These are phyloP conservation scores for Leptinotarsa lineolata DNA, from an alignment of 1,140 invertebrate genomes.

Conservation along the genomic window DNA sequence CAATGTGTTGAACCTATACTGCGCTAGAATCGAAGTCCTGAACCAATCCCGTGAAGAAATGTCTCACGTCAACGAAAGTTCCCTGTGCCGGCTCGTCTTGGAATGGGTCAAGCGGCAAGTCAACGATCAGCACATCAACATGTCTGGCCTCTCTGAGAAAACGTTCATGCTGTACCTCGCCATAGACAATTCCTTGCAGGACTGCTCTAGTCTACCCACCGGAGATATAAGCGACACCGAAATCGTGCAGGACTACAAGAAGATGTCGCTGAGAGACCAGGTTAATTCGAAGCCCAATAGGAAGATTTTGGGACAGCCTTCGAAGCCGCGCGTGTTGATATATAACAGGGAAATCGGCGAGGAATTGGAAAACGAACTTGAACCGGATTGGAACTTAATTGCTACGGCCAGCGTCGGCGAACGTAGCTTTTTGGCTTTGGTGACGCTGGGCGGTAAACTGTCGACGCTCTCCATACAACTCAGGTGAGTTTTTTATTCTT, in stretches of 20 bases:
- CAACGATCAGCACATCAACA: constrained; percentile 56
- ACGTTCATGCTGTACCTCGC: constrained; percentile 80
- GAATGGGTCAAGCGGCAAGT: constrained; percentile 69
- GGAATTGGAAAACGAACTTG: constrained; percentile 60
- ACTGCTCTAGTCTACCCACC: constrained; percentile 74
- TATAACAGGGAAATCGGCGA: constrained; percentile 65
- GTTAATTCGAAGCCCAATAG: constrained; percentile 42
- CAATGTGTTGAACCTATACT: constrained; percentile 65
- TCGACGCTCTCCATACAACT: constrained; percentile 68
- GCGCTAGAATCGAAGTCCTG: constrained; percentile 69
- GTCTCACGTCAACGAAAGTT: constrained; percentile 61
- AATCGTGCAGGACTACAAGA: constrained; percentile 82
- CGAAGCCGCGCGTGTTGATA: constrained; percentile 67
- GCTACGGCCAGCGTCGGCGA: constrained; percentile 65
- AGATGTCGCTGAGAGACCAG: constrained; percentile 62
- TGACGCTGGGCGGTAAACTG: constrained; percentile 66
- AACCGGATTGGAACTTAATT: constrained; percentile 71
- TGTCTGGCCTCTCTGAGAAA: constrained; percentile 63
- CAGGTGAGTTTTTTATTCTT: constrained; percentile 48
- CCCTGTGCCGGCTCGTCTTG: constrained; percentile 69
- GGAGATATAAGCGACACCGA: constrained; percentile 72
- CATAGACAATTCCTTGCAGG: constrained; percentile 75
- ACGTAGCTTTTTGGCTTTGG: constrained; percentile 69
- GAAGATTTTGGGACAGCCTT: constrained; percentile 61
- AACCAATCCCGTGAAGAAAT: constrained; percentile 69